phyloP scores from a whole-genome alignment of 1,140 invertebrate genomes.

The Acyrthosiphon pisum region DNA sequence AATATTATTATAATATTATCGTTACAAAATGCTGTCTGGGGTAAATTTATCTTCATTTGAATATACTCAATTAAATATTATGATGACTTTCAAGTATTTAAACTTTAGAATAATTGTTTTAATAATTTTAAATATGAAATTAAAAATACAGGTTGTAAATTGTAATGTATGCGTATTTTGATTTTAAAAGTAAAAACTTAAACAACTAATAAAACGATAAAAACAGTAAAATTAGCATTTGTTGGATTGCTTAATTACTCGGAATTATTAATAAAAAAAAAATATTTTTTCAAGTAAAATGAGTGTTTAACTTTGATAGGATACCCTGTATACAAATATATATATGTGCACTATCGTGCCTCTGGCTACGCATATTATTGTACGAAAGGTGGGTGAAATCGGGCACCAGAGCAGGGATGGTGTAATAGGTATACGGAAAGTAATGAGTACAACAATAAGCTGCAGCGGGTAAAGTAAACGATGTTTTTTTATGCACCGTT shows the following conservation, averaged over 20 bases:
- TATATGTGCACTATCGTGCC: not conserved
- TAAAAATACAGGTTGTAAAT: not conserved
- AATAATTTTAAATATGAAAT: not conserved
- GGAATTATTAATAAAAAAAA: not conserved
- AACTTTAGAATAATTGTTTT: not conserved
- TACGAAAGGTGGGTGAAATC: not conserved
- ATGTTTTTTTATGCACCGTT: not conserved
- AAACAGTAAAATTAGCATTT: not conserved
- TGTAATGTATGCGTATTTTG: not conserved
- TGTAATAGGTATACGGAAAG: not conserved
- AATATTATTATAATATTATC: no score
- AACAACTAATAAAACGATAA: not conserved
- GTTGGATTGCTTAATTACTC: not conserved
- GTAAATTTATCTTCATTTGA: no score
- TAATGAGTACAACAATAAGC: constrained; percentile 13
- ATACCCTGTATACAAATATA: not conserved
- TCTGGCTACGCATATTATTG: not conserved
- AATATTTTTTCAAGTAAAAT: not conserved
- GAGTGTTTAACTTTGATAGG: not conserved
- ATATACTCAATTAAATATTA: not conserved
- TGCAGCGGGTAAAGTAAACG: not conserved
- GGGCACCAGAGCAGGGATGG: not conserved
- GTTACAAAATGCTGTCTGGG: no score
- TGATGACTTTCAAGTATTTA: not conserved
- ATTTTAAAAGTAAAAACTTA: not conserved